These are phyloP conservation scores for Drosophila atripex DNA, from an alignment of 2,888 invertebrate genomes.

Conservation along the genomic window DNA sequence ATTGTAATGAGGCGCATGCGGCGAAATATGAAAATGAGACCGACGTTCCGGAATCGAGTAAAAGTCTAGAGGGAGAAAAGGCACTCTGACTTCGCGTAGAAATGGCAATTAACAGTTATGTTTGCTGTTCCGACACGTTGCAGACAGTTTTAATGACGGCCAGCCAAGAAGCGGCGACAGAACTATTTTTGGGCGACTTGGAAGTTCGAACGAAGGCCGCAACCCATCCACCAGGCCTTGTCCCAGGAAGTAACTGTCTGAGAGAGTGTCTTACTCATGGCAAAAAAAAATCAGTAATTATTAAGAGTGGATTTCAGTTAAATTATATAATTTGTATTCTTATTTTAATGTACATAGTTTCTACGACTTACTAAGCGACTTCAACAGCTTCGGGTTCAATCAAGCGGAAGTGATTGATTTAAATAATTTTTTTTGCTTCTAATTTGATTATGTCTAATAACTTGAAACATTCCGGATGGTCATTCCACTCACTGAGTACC, in stretches of 20 bases:
- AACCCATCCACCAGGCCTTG: neutral
- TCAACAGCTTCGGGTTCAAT: slow-evolving; percentile 49
- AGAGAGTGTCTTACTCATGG: neutral
- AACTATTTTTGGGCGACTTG: slow-evolving; percentile 64
- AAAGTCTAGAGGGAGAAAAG: neutral
- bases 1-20: slow-evolving; percentile 80
- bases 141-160: slow-evolving; percentile 61
- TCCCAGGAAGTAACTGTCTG: slow-evolving; percentile 53
- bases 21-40: slow-evolving; percentile 69
- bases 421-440: too few species aligned
- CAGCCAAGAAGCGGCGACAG: slow-evolving; percentile 47
- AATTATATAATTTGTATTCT: neutral
- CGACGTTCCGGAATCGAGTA: slow-evolving; percentile 17
- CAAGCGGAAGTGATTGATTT: slow-evolving; percentile 66
- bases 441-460: too few species aligned
- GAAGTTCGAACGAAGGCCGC: slow-evolving; percentile 1
- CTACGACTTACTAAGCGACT: neutral
- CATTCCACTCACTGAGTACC: neutral
- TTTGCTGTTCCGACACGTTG: slow-evolving; percentile 73
- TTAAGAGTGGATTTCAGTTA: neutral
- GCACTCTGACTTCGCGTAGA: slow-evolving; percentile 35
- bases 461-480: neutral
- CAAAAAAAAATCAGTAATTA: slow-evolving; percentile 1
- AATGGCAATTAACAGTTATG: slow-evolving; percentile 81
- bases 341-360: too few species aligned